These are phyloP conservation scores for Cerceris rybyensis DNA, from an alignment of 2,888 invertebrate genomes.

Conservation along the genomic window DNA sequence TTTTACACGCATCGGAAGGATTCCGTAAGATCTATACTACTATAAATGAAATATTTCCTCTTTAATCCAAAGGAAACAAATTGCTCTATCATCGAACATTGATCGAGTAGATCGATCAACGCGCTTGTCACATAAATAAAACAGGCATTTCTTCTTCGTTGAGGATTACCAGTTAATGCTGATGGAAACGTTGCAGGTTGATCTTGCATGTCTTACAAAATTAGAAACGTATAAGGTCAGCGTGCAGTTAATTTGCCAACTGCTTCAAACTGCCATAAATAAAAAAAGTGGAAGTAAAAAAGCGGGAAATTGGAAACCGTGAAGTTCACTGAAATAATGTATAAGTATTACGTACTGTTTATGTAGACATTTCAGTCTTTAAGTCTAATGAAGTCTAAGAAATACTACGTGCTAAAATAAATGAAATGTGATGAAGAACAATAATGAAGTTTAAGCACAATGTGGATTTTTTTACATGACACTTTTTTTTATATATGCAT, in stretches of 20 bases:
- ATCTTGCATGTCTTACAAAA: constrained; percentile 32
- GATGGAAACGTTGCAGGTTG: constrained; percentile 30
- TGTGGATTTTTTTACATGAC: no score
- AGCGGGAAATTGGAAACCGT: neutral
- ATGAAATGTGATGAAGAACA: no score
- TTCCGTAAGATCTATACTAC: no score
- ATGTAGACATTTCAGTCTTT: no score
- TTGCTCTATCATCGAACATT: no score
- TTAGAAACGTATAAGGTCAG: constrained; percentile 39
- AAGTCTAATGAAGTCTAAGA: no score
- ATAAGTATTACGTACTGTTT: no score
- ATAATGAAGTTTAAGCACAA: no score
- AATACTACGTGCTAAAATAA: no score
- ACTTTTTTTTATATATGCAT: no score
- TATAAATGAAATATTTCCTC: no score
- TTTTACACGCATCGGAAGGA: no score
- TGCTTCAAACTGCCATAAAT: neutral
- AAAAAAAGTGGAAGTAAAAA: neutral
- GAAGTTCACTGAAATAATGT: neutral
- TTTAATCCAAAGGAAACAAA: neutral
- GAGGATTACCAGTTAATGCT: constrained; percentile 30
- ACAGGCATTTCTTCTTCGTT: constrained; percentile 15
- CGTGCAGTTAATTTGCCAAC: constrained; percentile 11
- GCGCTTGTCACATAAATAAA: constrained; percentile 2
- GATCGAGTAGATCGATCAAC: neutral